These are phyloP conservation scores for Callimorpha dominula DNA, from an alignment of 2,888 invertebrate species.

Conservation along the genomic window DNA sequence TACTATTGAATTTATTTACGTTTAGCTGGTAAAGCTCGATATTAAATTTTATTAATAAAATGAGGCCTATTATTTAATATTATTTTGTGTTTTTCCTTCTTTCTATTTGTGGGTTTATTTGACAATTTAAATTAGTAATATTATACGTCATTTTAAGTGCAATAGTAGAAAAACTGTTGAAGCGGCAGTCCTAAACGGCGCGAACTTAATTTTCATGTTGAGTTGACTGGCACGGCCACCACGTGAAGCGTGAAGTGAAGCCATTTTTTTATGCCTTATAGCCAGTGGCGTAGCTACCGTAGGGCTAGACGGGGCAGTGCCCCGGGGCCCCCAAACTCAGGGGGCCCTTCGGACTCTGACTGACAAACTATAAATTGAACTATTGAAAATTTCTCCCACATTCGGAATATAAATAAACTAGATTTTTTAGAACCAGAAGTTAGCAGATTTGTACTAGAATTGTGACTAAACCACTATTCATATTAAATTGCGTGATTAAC, in stretches of 20 bases:
- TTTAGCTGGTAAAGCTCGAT: background rate
- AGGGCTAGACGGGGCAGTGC: no score
- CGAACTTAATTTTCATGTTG: constrained; percentile 1
- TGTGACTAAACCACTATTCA: no score
- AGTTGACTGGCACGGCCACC: background rate
- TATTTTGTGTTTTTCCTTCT: background rate
- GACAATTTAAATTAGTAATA: background rate
- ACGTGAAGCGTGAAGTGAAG: background rate
- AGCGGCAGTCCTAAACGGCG: constrained; percentile 6
- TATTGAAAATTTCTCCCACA: no score
- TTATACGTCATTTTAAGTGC: background rate
- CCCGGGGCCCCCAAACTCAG: no score
- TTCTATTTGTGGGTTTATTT: background rate
- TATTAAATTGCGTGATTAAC: no score
- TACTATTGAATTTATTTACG: background rate
- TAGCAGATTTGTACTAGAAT: no score
- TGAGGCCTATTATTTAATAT: background rate
- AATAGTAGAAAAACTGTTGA: background rate
- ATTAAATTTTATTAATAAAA: background rate
- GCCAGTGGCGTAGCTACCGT: no score
- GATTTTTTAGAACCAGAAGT: no score
- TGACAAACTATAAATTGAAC: no score
- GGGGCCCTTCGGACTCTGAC: no score
- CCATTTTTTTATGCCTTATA: background rate
- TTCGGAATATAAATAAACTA: no score